Conservation (phyloP, 2,797 vertebrate genomes). For the Enteromius unitaeniatus region DNA sequence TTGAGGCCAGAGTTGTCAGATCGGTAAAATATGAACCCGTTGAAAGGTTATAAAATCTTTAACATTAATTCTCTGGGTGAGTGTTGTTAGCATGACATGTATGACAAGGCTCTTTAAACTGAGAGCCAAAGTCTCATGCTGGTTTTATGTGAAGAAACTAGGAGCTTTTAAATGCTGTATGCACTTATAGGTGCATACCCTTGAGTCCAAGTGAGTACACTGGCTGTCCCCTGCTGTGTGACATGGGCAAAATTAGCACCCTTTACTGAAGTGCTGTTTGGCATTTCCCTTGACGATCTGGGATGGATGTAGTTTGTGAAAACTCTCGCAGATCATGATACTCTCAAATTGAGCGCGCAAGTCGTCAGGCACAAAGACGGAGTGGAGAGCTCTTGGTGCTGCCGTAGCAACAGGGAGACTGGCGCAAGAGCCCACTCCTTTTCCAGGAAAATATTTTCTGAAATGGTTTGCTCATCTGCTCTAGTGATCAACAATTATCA, state of each 20-base stretch:
- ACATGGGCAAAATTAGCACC: conserved; percentile 30
- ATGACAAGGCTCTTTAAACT: conserved; percentile 8
- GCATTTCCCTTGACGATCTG: conserved; percentile 23
- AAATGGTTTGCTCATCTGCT: not conserved
- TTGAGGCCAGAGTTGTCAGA: not conserved
- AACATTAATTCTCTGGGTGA: conserved; percentile 4
- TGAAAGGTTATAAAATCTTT: not conserved
- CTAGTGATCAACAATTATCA: not conserved
- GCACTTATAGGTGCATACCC: conserved; percentile 27
- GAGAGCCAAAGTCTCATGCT: not conserved
- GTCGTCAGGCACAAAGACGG: not conserved
- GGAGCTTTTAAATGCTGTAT: conserved; percentile 27
- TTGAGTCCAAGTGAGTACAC: conserved; percentile 27
- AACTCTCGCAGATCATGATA: no score
- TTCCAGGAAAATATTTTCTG: not conserved
- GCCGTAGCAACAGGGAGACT: not conserved
- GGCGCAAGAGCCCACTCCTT: not conserved
- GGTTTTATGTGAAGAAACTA: conserved; percentile 7
- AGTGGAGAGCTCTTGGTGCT: conserved; percentile 27
- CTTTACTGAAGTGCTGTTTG: conserved; percentile 41
- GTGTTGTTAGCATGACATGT: conserved; percentile 27
- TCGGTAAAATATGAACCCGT: not conserved
- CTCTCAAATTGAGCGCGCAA: conserved; percentile 18
- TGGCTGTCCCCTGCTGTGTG: conserved; percentile 4
- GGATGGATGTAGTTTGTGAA: conserved; percentile 10